Base-by-base conservation (phyloP, 2,113 vertebrate species). In the Camarhynchus parvulus region DNA sequence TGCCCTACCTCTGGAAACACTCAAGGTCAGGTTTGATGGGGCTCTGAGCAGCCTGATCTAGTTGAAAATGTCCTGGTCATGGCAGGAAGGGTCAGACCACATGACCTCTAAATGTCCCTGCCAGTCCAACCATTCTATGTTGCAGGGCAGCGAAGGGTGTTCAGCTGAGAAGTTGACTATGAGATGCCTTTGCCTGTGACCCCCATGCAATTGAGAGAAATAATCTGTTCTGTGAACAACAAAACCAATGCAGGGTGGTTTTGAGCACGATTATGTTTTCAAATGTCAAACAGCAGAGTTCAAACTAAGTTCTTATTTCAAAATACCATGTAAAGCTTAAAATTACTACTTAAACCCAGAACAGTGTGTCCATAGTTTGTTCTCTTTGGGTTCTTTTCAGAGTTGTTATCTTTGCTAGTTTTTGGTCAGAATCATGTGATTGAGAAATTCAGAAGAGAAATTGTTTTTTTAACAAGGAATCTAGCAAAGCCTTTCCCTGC, bases 131-230 rank as follows among this genome's bases (percentile, higher is more conserved):
- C 49, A 27, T 62, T 55, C 27, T 27, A 0, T 6, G 13, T 4
- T 39, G 44, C n/a, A 14, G 63, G 18, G 33, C 1, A 13, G 22
- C 35, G 24, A 35, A 35, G 61, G 20, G 66, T 6, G 33, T 23
- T 44, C n/a, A n/a, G 44, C 21, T 9, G 59, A 19, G 76, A 30
- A 37, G 20, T 15, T n/a, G 67, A 20, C 13, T 5, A 2, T 13
- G 10, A 41, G 35, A 5, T 42, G 23, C 12, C 24, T 72, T 87
- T 9, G 15, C 49, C 49, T 55, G 16, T 9, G 4, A 61, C 14
- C 23, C 10, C 30, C 0, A 15, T 13, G 33, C 13, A 31, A 0
- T 0, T 11, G 15, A 50, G 20, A 46, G 33, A 69, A 77, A 69
- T 13, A 33, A n/a, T 64, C n/a, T 13, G 17, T 46, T n/a, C 33